phyloP scores from a whole-genome alignment of 2,888 invertebrate species.

The Tiphia femorata region DNA sequence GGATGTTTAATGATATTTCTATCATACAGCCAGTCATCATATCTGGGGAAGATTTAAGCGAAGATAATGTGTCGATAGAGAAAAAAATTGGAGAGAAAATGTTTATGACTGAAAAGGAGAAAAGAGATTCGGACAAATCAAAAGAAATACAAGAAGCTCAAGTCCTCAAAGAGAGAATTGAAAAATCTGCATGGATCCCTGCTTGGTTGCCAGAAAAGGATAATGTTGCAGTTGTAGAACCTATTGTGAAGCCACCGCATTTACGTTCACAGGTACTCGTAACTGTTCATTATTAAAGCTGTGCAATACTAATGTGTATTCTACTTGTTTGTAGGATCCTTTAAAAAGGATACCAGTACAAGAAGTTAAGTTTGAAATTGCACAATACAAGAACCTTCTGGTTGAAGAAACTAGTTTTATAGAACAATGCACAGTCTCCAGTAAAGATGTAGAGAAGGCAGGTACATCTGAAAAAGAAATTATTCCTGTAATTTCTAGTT shows the following conservation, averaged over 20 bases:
- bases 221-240: constrained; percentile 65
- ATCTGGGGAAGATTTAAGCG: constrained; percentile 1
- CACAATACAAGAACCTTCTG: constrained; percentile 3
- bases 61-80: constrained; percentile 20
- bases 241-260: constrained; percentile 76
- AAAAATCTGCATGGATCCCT: constrained; percentile 60
- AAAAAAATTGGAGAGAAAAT: constrained; percentile 45
- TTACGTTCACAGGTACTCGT: constrained; percentile 75
- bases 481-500: neutral
- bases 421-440: constrained; percentile 3
- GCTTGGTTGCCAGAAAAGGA: constrained; percentile 67
- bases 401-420: neutral
- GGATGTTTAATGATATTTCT: neutral
- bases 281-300: neutral
- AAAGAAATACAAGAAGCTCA: constrained; percentile 13
- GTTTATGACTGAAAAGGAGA: constrained; percentile 5
- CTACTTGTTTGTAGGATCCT: constrained; percentile 70
- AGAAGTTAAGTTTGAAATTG: constrained; percentile 58
- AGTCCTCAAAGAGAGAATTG: constrained; percentile 4
- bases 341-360: constrained; percentile 72
- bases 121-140: constrained; percentile 8
- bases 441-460: neutral
- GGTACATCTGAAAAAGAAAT: neutral
- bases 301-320: constrained; percentile 3
- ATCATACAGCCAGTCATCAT: constrained; percentile 13